Conservation (phyloP, 2,888 invertebrate species). For the Archips xylosteana region DNA sequence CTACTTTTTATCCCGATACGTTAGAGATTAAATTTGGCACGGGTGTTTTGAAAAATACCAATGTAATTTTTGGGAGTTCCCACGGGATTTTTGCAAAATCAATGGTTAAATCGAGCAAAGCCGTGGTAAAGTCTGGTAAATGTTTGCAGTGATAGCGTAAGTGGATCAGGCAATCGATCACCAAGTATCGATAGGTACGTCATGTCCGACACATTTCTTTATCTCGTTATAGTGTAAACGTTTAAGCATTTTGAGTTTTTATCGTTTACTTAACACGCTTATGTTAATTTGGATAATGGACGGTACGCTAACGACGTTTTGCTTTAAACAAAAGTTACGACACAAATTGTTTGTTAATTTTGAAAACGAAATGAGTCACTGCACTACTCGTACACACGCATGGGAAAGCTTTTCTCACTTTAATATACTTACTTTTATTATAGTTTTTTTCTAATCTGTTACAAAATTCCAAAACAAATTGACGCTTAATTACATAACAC, state of each 20-base stretch:
- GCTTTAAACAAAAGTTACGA: constrained; percentile 49
- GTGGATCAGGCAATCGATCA: constrained; percentile 63
- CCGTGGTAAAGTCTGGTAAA: constrained; percentile 44
- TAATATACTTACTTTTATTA: background rate
- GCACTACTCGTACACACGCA: background rate
- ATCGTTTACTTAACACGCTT: constrained; percentile 50
- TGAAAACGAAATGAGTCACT: constrained; percentile 6
- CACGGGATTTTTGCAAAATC: no score
- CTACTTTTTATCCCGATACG: no score
- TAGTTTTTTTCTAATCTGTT: constrained; percentile 10
- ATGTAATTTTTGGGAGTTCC: no score
- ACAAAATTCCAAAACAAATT: constrained; percentile 32
- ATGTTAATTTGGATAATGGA: constrained; percentile 50
- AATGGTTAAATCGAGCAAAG: no score
- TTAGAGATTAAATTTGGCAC: no score
- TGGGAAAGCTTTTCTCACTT: constrained; percentile 26
- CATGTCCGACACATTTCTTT: constrained; percentile 59
- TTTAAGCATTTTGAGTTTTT: constrained; percentile 49
- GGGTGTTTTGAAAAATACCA: no score
- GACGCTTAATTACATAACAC: constrained; percentile 35
- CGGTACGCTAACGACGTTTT: constrained; percentile 46
- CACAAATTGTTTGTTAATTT: constrained; percentile 39
- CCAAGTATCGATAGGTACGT: constrained; percentile 48
- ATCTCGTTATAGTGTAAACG: constrained; percentile 54
- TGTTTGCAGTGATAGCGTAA: constrained; percentile 64